A percentile compares a stretch with the other conserved stretches of the same genome.
These are phyloP conservation scores for Chlorospingus semifuscus DNA, from an alignment of 2,797 vertebrate genomes.

Conservation along the genomic window DNA sequence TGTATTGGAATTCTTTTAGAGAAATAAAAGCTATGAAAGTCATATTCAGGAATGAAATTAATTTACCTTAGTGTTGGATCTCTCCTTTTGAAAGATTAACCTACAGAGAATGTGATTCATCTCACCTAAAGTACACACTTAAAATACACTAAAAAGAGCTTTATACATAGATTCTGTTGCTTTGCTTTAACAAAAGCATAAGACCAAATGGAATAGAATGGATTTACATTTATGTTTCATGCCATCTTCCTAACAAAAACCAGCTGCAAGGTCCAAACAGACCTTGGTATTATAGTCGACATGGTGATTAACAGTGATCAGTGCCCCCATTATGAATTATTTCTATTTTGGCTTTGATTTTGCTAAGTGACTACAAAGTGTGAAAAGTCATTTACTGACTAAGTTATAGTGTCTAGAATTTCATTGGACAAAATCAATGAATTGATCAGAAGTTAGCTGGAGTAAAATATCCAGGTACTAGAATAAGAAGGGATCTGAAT, in stretches of 20 bases:
- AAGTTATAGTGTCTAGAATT: neutral
- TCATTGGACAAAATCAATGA: neutral
- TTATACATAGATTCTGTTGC: neutral
- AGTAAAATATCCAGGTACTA: neutral
- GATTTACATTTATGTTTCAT: neutral
- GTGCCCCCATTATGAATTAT: neutral
- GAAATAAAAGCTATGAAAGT: neutral
- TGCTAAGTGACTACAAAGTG: neutral
- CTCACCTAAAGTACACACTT: neutral
- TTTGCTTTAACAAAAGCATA: neutral
- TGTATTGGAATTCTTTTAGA: neutral
- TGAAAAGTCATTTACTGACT: neutral
- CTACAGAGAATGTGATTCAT: neutral
- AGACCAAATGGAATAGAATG: neutral
- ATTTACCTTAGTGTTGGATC: neutral
- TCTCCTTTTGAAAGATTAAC: neutral
- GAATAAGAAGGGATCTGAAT: neutral
- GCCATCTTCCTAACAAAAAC: neutral
- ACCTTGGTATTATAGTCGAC: neutral
- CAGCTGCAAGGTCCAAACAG: neutral
- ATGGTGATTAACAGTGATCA: neutral
- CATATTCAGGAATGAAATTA: neutral
- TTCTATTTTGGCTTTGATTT: neutral
- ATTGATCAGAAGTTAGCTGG: neutral
- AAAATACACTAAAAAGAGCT: neutral